These are phyloP conservation scores for Gerris buenoi DNA, from an alignment of 1,140 invertebrate species.

Conservation along the genomic window DNA sequence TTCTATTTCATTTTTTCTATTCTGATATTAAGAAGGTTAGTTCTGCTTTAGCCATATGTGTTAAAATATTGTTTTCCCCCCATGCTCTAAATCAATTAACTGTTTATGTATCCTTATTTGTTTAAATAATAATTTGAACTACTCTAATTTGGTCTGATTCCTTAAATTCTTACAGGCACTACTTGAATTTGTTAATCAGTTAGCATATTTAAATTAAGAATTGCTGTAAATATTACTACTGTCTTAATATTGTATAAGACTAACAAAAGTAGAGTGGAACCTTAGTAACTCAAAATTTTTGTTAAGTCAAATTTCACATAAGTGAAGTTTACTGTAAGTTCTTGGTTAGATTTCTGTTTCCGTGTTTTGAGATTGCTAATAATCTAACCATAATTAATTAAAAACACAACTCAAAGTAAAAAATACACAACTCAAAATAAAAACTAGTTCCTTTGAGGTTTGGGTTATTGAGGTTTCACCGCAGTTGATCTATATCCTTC, in stretches of 20 bases:
- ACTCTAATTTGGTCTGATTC: neutral
- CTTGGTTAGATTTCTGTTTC: too few relatives aligned
- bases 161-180: neutral
- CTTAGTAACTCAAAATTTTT: too few relatives aligned
- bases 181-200: neutral
- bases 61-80: neutral
- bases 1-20: conserved; percentile 32
- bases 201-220: neutral
- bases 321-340: too few relatives aligned
- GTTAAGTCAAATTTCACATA: too few relatives aligned
- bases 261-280: too few relatives aligned
- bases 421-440: neutral
- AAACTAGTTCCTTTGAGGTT: neutral
- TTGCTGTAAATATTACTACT: neutral
- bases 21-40: conserved; percentile 31
- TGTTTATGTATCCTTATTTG: neutral
- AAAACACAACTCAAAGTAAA: neutral
- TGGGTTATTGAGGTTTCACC: neutral
- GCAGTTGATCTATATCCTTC: neutral
- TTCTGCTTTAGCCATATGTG: neutral
- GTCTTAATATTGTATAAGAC: neutral
- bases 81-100: neutral
- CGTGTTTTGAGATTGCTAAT: too few relatives aligned
- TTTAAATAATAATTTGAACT: neutral
- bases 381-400: too few relatives aligned